Percentiles rank a stretch among this genome's conserved stretches.
These are phyloP conservation scores for Peromyscus aztecus DNA, from an alignment of 2,797 vertebrate genomes.

Conservation along the genomic window DNA sequence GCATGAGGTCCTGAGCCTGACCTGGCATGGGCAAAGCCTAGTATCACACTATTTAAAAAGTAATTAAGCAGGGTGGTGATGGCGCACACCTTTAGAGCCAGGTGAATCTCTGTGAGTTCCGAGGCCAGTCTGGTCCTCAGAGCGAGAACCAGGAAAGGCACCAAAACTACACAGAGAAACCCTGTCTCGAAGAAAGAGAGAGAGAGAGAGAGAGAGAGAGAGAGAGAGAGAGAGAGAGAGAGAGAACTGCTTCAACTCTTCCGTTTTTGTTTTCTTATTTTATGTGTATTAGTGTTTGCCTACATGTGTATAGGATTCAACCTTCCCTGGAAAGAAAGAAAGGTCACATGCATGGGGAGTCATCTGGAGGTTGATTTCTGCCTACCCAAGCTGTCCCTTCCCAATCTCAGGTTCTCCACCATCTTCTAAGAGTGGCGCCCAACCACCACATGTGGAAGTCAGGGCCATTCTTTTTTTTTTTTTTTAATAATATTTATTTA, in stretches of 20 bases:
- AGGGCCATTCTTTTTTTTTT: too few relatives aligned
- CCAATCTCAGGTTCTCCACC: neutral
- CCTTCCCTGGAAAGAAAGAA: neutral
- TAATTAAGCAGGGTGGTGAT: neutral
- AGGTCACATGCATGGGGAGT: too few relatives aligned
- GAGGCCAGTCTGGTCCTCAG: neutral
- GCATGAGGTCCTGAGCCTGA: neutral
- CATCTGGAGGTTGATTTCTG: neutral
- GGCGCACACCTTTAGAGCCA: neutral
- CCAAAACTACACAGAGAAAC: too few relatives aligned
- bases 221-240: too few relatives aligned
- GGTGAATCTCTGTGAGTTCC: neutral
- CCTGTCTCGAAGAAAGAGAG: too few relatives aligned
- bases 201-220: too few relatives aligned
- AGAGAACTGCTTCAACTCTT: neutral
- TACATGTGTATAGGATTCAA: fast-evolving
- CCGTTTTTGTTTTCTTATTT: neutral
- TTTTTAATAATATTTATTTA: too few relatives aligned
- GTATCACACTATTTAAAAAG: neutral
- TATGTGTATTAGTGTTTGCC: neutral
- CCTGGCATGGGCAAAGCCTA: neutral
- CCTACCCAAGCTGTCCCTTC: too few relatives aligned
- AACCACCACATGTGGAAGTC: neutral
- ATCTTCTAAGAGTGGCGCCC: neutral
- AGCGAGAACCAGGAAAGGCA: too few relatives aligned